Conservation (phyloP, 2,888 invertebrate species). For the Tineola bisselliella region DNA sequence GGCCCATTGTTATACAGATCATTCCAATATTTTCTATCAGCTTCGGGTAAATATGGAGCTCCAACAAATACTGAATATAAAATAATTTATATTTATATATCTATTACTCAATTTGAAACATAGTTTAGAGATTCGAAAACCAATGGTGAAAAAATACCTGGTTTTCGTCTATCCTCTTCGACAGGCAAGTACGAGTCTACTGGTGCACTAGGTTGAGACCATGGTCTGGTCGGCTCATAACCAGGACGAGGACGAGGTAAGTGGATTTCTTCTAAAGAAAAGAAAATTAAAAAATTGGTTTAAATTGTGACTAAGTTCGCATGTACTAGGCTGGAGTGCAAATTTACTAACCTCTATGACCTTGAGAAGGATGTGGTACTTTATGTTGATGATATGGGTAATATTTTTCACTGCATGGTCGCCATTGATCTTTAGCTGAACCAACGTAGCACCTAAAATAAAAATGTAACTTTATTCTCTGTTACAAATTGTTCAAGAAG, state of each 20-base stretch:
- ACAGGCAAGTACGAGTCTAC: constrained; percentile 11
- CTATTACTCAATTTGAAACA: no score
- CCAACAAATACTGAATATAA: constrained; percentile 1
- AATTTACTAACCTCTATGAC: constrained; percentile 31
- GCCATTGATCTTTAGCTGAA: constrained; percentile 80
- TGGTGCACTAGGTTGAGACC: constrained; percentile 20
- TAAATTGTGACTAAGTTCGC: no score
- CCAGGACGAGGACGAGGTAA: constrained; percentile 15
- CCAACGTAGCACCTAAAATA: constrained; percentile 83
- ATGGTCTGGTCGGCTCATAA: constrained; percentile 20
- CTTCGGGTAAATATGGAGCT: constrained; percentile 44
- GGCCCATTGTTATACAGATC: constrained; percentile 54
- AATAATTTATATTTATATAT: no score
- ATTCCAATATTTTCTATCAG: constrained; percentile 56
- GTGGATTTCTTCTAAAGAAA: constrained; percentile 23
- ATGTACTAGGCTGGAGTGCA: neutral
- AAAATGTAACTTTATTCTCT: constrained; percentile 7
- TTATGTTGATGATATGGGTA: constrained; percentile 71
- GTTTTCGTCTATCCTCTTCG: constrained; percentile 9
- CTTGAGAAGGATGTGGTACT: constrained; percentile 47
- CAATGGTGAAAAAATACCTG: constrained; percentile 8
- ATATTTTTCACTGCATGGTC: constrained; percentile 86
- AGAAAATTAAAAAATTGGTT: no score
- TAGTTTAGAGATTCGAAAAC: no score
- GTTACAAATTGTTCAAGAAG: no score